A percentile compares a stretch with the other conserved stretches of the same genome.
Conservation (phyloP, 1,140 invertebrate species). For the Neodiprion pinetum region DNA sequence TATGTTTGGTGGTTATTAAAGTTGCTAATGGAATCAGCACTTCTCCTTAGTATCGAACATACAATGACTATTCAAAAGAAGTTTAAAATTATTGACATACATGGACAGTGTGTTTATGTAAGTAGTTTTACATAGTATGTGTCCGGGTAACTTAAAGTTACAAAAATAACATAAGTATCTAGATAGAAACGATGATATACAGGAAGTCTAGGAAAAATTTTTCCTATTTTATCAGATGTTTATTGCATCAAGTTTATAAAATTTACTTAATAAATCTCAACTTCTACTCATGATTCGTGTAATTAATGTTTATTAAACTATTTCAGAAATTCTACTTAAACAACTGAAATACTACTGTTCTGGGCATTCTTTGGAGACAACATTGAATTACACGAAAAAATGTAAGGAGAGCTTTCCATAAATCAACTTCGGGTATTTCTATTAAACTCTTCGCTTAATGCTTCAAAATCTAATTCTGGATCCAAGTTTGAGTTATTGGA, state of each 20-base stretch:
- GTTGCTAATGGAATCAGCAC: not conserved
- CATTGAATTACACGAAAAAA: not conserved
- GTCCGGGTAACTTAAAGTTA: too few relatives aligned
- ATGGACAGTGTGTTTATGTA: not conserved
- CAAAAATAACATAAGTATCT: too few relatives aligned
- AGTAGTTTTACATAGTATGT: not conserved
- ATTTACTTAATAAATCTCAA: too few relatives aligned
- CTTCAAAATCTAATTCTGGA: slow-evolving; percentile 49
- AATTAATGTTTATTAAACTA: too few relatives aligned
- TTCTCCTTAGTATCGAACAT: not conserved
- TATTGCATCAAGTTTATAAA: too few relatives aligned
- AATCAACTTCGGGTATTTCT: slow-evolving; percentile 51
- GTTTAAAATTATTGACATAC: not conserved
- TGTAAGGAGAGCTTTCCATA: slow-evolving; percentile 8
- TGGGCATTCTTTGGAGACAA: not conserved
- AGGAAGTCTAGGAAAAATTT: too few relatives aligned
- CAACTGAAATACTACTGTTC: not conserved
- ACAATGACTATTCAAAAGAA: not conserved
- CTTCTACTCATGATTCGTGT: too few relatives aligned
- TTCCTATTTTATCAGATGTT: too few relatives aligned
- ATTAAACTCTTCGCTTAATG: slow-evolving; percentile 49
- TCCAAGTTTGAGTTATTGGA: slow-evolving; percentile 45
- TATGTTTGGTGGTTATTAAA: not conserved
- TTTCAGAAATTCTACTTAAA: not conserved
- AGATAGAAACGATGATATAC: too few relatives aligned